phyloP scores from a whole-genome alignment of 2,888 invertebrate genomes.

The Elmis aenea region DNA sequence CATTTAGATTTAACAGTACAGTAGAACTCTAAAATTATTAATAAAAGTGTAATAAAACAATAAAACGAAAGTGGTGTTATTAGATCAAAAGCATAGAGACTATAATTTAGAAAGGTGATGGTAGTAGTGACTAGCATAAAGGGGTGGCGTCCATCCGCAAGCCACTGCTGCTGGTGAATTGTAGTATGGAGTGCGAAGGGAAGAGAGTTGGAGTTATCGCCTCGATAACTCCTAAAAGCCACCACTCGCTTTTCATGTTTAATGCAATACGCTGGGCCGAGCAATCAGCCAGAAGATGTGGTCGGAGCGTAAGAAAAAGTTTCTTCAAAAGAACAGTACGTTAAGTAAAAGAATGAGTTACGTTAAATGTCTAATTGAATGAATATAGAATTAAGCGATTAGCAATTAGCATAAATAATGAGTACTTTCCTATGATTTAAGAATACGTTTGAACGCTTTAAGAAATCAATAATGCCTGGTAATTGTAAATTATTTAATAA shows the following conservation, averaged over 20 bases:
- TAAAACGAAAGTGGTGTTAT: conserved; percentile 2
- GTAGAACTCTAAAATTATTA: no score
- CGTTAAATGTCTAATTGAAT: no score
- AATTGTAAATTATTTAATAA: no score
- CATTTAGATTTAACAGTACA: no score
- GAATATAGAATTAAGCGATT: no score
- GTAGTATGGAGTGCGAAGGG: conserved; percentile 20
- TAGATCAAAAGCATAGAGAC: conserved; percentile 5
- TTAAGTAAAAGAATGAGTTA: no score
- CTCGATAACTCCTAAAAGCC: conserved; percentile 41
- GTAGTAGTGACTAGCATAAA: conserved; percentile 6
- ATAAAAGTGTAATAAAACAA: no score
- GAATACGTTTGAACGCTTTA: no score
- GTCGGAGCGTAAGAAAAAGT: conserved; percentile 11
- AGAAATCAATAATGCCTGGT: no score
- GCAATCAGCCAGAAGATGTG: conserved; percentile 36
- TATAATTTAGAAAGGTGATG: conserved; percentile 7
- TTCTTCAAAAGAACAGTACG: conserved; percentile 22
- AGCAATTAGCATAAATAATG: no score
- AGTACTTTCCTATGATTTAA: no score
- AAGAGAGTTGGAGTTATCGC: conserved; percentile 36
- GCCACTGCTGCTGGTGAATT: conserved; percentile 17
- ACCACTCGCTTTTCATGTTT: conserved; percentile 43
- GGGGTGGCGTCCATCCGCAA: conserved; percentile 12
- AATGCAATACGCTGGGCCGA: conserved; percentile 39